Evolutionary conservation across 53 echinoderm and acorn worm species (phyloP), one percentile per base, ranked within the genome.

Genomic region (Antedon mediterranea): DNA sequence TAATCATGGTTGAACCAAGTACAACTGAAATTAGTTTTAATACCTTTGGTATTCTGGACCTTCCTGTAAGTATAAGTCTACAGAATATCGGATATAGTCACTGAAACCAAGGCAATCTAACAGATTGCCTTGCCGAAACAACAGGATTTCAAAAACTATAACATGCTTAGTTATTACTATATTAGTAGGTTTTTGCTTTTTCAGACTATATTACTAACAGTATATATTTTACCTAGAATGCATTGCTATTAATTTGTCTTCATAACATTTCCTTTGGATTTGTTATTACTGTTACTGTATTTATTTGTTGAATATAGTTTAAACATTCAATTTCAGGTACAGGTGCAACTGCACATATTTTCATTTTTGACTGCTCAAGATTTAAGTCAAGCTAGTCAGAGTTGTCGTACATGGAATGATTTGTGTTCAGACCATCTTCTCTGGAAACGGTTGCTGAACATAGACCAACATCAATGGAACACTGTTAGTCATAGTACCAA

Each of bases 391-490:
- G 82, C 92, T 29, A 83, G 91, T 29, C 74, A 82, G 0, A 89
- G 89, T 18, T 87, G 89, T 43, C 74, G 77, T 8, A 81, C 85
- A 30, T 85, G 83, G 41, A 76, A 89, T 75, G 84, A 82, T 30
- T 81, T 95, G 34, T 91, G 91, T 72, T 77, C 37, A 34, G 97
- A 95, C 74, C 83, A 89, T 71, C 72, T 87, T 2, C 82, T 95
- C 0, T 95, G 97, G 97, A 82, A 84, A 26, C 76, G 83, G 28
- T 71, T 87, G 28, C 80, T 95, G 0, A 75, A 83, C 34, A 95
- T 80, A 28, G 97, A 95, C 77, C 89, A 89, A 82, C 34, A 85
- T 31, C 77, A 79, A 41, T 95, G 97, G 97, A 80, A 77, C 5
- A 83, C 87, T 72, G 85, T 95, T 30, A 82, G 92, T 78, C 85